These are phyloP conservation scores for Wiebesia pumilae DNA, from an alignment of 1,140 invertebrate species.

Conservation along the genomic window DNA sequence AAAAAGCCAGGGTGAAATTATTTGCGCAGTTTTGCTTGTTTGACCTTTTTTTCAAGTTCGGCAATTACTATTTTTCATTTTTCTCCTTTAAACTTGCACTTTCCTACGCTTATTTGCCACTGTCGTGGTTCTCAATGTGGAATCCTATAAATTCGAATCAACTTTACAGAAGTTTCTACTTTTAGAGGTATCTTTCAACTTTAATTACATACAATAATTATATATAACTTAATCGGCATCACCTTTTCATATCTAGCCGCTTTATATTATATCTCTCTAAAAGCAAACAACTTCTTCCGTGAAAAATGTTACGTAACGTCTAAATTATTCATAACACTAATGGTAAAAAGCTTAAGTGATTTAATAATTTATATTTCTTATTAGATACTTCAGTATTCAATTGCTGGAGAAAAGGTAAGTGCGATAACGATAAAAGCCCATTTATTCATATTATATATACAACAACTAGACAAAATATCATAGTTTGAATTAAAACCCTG, in stretches of 20 bases:
- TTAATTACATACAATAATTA: not conserved
- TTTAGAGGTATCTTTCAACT: not conserved
- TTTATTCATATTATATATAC: not conserved
- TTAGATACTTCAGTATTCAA: not conserved
- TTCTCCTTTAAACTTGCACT: not conserved
- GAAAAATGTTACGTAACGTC: not conserved
- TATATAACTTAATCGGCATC: not conserved
- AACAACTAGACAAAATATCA: not conserved
- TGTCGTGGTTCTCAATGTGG: no score
- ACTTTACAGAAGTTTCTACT: not conserved
- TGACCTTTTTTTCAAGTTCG: not conserved
- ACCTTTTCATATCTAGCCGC: not conserved
- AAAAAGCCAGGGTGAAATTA: not conserved
- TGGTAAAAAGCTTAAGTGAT: not conserved
- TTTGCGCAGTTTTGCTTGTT: not conserved
- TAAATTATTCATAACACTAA: not conserved
- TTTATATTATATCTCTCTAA: not conserved
- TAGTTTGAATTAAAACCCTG: not conserved
- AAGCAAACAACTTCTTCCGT: not conserved
- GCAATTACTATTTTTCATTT: not conserved
- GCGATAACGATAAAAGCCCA: not conserved
- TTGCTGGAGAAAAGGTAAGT: not conserved
- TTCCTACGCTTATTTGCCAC: no score
- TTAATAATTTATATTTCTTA: constrained; percentile 17
- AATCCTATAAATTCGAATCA: no score